Conservation (phyloP, 2,797 vertebrate genomes). For the Hephaestus fuliginosus region DNA sequence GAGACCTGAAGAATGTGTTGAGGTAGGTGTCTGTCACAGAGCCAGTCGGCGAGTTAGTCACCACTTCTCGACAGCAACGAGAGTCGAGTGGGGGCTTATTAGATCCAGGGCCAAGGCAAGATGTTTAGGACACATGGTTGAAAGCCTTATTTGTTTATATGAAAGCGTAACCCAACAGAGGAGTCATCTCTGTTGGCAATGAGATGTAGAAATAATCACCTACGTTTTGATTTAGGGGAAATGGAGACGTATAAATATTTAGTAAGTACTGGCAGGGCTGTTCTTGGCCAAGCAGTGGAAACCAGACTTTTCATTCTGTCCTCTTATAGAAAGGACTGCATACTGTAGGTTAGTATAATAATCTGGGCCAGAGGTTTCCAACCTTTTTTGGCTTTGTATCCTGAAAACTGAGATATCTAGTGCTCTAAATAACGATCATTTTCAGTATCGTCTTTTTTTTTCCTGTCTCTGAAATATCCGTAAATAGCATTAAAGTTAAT, state of each 20-base stretch:
- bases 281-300: slow-evolving; percentile 47
- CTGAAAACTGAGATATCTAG: slow-evolving; percentile 8
- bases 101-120: slow-evolving; percentile 52
- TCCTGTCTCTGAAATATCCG: neutral
- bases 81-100: slow-evolving; percentile 53
- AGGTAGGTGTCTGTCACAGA: slow-evolving; percentile 70
- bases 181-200: slow-evolving; percentile 72
- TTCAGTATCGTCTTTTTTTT: neutral
- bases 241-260: slow-evolving; percentile 78
- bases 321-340: slow-evolving; percentile 34
- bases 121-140: slow-evolving; percentile 67
- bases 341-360: slow-evolving; percentile 20
- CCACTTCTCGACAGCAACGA: slow-evolving; percentile 43
- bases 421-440: neutral
- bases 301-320: slow-evolving; percentile 42
- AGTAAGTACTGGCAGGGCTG: slow-evolving; percentile 61
- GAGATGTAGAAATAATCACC: slow-evolving; percentile 68
- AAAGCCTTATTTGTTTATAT: slow-evolving; percentile 73
- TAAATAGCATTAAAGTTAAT: neutral
- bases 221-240: slow-evolving; percentile 71
- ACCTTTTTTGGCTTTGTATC: slow-evolving; percentile 10
- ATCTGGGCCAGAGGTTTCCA: neutral
- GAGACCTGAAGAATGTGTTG: slow-evolving; percentile 69
- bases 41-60: slow-evolving; percentile 66
- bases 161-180: slow-evolving; percentile 53